Conservation (phyloP, 2,113 vertebrate species). For the Xiphophorus hellerii region DNA sequence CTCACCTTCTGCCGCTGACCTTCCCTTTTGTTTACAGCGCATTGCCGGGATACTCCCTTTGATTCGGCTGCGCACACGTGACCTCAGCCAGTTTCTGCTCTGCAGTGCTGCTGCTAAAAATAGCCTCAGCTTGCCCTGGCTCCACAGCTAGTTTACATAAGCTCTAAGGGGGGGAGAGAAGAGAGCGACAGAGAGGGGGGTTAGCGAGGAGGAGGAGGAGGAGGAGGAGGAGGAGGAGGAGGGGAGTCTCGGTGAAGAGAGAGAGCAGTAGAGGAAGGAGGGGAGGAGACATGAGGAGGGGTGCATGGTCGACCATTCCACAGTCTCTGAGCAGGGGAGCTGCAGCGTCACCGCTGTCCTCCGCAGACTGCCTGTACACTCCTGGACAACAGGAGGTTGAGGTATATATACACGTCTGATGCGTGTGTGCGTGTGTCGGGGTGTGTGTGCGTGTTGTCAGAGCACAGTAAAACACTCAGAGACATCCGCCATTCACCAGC, state of each 20-base stretch:
- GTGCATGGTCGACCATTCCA: constrained; percentile 77
- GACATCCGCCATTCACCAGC: constrained; percentile 70
- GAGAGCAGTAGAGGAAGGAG: constrained; percentile 7
- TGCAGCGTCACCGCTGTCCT: constrained; percentile 71
- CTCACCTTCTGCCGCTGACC: constrained; percentile 85
- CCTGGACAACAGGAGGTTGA: constrained; percentile 63
- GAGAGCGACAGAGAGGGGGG: constrained; percentile 33
- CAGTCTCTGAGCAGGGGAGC: constrained; percentile 71
- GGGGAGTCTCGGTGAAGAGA: constrained; percentile 61
- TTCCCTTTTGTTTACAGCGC: constrained; percentile 90
- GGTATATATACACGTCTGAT: constrained; percentile 11
- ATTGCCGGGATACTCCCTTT: constrained; percentile 93
- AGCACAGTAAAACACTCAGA: constrained; percentile 57
- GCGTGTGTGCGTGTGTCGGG: constrained; percentile 34
- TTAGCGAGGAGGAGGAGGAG: constrained; percentile 13
- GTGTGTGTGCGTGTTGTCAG: constrained; percentile 22
- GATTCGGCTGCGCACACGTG: constrained; percentile 88
- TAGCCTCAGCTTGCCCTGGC: constrained; percentile 90
- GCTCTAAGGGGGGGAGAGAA: constrained; percentile 78
- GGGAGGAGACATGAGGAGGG: neutral
- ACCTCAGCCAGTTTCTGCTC: constrained; percentile 87
- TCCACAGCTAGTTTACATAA: constrained; percentile 92
- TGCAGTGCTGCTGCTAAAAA: constrained; percentile 92
- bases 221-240: constrained; percentile 20
- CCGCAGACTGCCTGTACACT: constrained; percentile 64